Percentiles rank a stretch among this genome's conserved stretches.
Conservation (phyloP, 2,113 vertebrate genomes). For the Hoplias malabaricus region DNA sequence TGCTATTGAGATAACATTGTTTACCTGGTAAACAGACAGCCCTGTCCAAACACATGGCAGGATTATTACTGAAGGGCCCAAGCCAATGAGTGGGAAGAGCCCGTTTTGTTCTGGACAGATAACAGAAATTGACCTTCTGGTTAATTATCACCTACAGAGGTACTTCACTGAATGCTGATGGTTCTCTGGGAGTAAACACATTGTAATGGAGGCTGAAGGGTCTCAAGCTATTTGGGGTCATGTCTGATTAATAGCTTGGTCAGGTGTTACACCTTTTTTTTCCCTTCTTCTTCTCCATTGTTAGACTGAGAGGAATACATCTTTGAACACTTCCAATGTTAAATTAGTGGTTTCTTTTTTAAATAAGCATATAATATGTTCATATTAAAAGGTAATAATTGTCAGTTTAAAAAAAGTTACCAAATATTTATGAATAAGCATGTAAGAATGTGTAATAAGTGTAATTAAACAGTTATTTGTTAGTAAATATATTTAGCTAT, state of each 20-base stretch:
- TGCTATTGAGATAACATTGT: neutral
- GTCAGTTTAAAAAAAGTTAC: too few species aligned
- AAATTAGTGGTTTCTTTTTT: too few species aligned
- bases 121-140: conserved; percentile 27
- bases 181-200: neutral
- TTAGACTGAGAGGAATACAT: too few species aligned
- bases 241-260: neutral
- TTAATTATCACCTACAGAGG: conserved; percentile 20
- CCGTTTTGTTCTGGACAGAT: conserved; percentile 14
- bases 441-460: too few species aligned
- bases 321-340: too few species aligned
- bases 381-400: too few species aligned
- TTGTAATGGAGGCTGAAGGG: neutral
- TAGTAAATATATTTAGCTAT: too few species aligned
- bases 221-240: neutral
- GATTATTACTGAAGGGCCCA: neutral
- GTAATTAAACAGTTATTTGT: too few species aligned
- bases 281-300: too few species aligned
- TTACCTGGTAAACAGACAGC: neutral
- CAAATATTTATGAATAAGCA: too few species aligned
- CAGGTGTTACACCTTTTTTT: too few species aligned
- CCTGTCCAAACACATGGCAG: neutral
- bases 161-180: neutral
- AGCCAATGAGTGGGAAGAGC: conserved; percentile 1
- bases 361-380: too few species aligned